Percentiles rank a stretch among this genome's conserved stretches.
phyloP scores from a whole-genome alignment of 2,113 vertebrate species.

The Callipepla californica region DNA sequence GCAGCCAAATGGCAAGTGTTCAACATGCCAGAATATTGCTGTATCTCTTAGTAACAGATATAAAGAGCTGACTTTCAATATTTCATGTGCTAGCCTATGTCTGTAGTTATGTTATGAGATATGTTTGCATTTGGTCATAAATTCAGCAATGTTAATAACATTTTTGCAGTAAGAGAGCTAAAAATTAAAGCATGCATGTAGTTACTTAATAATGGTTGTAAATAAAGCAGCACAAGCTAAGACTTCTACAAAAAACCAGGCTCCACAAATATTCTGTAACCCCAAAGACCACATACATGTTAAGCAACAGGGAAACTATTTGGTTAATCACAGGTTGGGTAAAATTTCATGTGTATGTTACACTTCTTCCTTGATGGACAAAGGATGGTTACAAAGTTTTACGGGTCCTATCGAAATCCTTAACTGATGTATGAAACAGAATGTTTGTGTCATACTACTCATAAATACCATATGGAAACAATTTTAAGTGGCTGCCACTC shows the following conservation, averaged over 20 bases:
- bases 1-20: neutral
- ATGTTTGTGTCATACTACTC: neutral
- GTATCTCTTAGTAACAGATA: neutral
- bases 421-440: neutral
- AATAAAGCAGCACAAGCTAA: neutral
- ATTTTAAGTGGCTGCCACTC: neutral
- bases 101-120: neutral
- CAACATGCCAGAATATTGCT: neutral
- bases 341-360: neutral
- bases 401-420: neutral
- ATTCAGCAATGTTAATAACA: neutral
- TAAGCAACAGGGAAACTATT: neutral
- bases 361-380: neutral
- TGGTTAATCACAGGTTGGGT: neutral
- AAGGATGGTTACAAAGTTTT: neutral
- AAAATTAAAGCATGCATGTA: neutral
- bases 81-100: neutral
- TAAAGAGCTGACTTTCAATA: neutral
- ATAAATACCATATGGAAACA: neutral
- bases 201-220: neutral
- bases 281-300: neutral
- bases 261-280: neutral
- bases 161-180: neutral
- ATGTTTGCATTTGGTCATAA: accelerated
- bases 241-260: neutral